These are phyloP conservation scores for Epinephelus fuscoguttatus DNA, from an alignment of 2,113 vertebrate species.

Conservation along the genomic window DNA sequence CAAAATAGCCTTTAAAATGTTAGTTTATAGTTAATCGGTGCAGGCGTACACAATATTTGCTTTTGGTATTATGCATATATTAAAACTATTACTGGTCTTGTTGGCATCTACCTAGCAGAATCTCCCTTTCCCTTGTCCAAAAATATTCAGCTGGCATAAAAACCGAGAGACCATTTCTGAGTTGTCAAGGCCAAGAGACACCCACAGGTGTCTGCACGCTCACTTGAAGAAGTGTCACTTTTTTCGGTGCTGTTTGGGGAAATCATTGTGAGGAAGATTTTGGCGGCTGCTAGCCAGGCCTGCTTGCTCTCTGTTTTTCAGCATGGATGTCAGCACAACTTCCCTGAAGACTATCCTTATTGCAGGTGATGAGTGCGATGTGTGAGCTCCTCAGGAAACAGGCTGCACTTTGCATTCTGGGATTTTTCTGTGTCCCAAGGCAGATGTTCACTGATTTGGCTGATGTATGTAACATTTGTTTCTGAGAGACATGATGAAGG, in stretches of 20 bases:
- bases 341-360: slow-evolving; percentile 22
- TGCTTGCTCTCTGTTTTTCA: slow-evolving; percentile 23
- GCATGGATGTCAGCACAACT: slow-evolving; percentile 33
- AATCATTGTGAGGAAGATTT: slow-evolving; percentile 26
- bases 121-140: slow-evolving; percentile 29
- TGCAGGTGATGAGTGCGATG: slow-evolving; percentile 34
- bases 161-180: slow-evolving; percentile 42
- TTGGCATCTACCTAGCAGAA: slow-evolving; percentile 23
- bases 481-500: slow-evolving; percentile 6
- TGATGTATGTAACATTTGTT: slow-evolving; percentile 28
- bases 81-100: slow-evolving; percentile 16
- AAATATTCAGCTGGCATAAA: slow-evolving; percentile 53
- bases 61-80: neutral
- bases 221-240: slow-evolving; percentile 55
- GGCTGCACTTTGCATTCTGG: slow-evolving; percentile 32
- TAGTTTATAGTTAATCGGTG: neutral
- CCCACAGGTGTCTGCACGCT: slow-evolving; percentile 63
- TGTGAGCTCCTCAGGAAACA: slow-evolving; percentile 34
- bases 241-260: slow-evolving; percentile 39
- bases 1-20: slow-evolving; percentile 12
- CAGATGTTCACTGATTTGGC: slow-evolving; percentile 47
- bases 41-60: neutral
- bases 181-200: slow-evolving; percentile 59
- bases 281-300: slow-evolving; percentile 5
- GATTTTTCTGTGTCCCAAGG: slow-evolving; percentile 31